phyloP scores from a whole-genome alignment of 2,888 invertebrate genomes.

The Emmelina monodactyla region DNA sequence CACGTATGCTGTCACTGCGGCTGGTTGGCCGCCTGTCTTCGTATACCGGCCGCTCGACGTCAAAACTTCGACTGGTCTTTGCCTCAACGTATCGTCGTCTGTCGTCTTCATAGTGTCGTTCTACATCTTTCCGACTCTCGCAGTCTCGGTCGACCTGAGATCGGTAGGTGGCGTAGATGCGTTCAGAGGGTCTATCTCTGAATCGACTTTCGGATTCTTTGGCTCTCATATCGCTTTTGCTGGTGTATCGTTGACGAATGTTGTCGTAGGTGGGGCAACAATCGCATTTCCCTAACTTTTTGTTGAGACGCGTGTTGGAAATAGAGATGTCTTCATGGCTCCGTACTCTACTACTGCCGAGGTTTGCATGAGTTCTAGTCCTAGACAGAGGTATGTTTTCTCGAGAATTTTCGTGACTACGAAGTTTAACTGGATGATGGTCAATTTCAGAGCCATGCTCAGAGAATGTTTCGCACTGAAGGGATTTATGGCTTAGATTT shows the following conservation, averaged over 20 bases:
- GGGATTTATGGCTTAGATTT: conserved; percentile 47
- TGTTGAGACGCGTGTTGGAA: too few relatives aligned
- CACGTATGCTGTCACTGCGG: conserved; percentile 32
- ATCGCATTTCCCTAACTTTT: not conserved
- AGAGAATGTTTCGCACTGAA: conserved; percentile 53
- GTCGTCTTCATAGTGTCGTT: conserved; percentile 28
- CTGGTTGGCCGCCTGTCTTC: conserved; percentile 26
- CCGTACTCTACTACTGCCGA: conserved; percentile 16
- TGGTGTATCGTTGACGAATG: conserved; percentile 28
- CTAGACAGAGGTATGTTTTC: conserved; percentile 26
- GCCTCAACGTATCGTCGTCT: conserved; percentile 32
- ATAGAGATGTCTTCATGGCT: conserved; percentile 21
- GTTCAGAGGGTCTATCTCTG: conserved; percentile 11
- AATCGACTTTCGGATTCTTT: not conserved
- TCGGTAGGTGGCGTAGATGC: conserved; percentile 22
- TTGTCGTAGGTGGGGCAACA: conserved; percentile 24
- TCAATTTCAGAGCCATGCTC: too few relatives aligned
- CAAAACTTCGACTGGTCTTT: conserved; percentile 45
- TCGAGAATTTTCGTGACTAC: conserved; percentile 25
- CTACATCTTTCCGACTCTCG: conserved; percentile 20
- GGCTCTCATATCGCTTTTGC: conserved; percentile 24
- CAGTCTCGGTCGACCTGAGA: conserved; percentile 23
- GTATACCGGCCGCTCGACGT: conserved; percentile 30
- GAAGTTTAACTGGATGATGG: conserved; percentile 25
- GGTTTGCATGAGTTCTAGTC: conserved; percentile 37